Percentiles rank a stretch among this genome's conserved stretches.
Conservation (phyloP, 2,888 invertebrate genomes). For the Autographa pulchrina region DNA sequence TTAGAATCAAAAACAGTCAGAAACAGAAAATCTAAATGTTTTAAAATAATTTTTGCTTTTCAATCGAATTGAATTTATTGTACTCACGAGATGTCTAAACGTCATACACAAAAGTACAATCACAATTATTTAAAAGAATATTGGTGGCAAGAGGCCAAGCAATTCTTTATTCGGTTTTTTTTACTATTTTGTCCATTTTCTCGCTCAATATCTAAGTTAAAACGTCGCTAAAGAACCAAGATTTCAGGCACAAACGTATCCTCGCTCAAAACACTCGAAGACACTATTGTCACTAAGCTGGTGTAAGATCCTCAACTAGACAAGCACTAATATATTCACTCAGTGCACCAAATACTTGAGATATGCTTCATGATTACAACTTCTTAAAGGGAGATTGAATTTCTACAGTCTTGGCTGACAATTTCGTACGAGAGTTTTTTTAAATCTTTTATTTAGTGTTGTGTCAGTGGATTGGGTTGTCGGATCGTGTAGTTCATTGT, state of each 20-base stretch:
- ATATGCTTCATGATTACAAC: slow-evolving; percentile 50
- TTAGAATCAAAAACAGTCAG: not conserved
- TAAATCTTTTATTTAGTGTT: slow-evolving; percentile 17
- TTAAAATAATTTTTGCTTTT: too few relatives aligned
- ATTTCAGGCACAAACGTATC: not conserved
- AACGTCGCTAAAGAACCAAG: too few relatives aligned
- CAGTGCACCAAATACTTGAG: slow-evolving; percentile 36
- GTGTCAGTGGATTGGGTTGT: slow-evolving; percentile 44
- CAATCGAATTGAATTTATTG: too few relatives aligned
- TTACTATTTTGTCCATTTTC: too few relatives aligned
- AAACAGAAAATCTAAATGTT: not conserved
- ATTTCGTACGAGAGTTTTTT: slow-evolving; percentile 26
- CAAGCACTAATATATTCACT: slow-evolving; percentile 47
- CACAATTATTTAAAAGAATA: too few relatives aligned
- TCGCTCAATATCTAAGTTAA: too few relatives aligned
- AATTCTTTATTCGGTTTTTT: too few relatives aligned
- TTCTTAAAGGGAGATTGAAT: slow-evolving; percentile 31
- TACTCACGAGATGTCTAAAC: too few relatives aligned
- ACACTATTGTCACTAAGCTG: slow-evolving; percentile 13
- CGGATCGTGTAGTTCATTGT: not conserved
- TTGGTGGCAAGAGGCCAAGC: too few relatives aligned
- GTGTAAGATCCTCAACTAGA: slow-evolving; percentile 27
- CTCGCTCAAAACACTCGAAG: slow-evolving; percentile 21
- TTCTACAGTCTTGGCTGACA: slow-evolving; percentile 12
- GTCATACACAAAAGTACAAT: too few relatives aligned